Percentiles rank a stretch among this genome's conserved stretches.
These are phyloP conservation scores for Cathartes aura DNA, from an alignment of 2,113 vertebrate species.

Conservation along the genomic window DNA sequence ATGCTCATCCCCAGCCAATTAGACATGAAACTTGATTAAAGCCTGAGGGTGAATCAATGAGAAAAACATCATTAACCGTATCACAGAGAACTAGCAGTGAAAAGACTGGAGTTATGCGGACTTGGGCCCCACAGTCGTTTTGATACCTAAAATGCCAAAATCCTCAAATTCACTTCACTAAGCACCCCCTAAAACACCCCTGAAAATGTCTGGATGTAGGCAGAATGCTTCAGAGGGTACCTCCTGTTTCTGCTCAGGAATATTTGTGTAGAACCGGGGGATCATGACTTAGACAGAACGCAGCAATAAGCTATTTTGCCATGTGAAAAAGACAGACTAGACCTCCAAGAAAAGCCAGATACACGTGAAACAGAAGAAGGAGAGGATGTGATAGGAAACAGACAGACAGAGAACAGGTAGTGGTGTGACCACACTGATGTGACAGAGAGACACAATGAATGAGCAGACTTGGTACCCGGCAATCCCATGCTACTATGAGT, in stretches of 20 bases:
- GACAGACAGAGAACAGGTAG: background rate
- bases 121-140: slow-evolving; percentile 46
- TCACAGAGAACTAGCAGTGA: slow-evolving; percentile 21
- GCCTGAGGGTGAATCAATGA: slow-evolving; percentile 29
- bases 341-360: background rate
- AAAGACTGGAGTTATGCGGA: slow-evolving; percentile 14
- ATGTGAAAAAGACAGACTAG: background rate
- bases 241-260: background rate
- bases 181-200: background rate
- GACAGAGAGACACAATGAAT: background rate
- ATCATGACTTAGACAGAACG: background rate
- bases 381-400: background rate
- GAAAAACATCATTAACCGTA: slow-evolving; percentile 20
- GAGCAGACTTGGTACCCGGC: slow-evolving; percentile 81
- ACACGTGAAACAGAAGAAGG: background rate
- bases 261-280: background rate
- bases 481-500: slow-evolving; percentile 80
- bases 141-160: background rate
- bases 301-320: background rate
- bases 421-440: background rate
- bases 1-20: background rate
- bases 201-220: background rate
- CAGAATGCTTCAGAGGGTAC: background rate
- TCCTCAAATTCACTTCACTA: background rate
- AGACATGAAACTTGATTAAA: slow-evolving; percentile 55